phyloP scores from a whole-genome alignment of 2,797 vertebrate genomes.

The Gorsachius magnificus region DNA sequence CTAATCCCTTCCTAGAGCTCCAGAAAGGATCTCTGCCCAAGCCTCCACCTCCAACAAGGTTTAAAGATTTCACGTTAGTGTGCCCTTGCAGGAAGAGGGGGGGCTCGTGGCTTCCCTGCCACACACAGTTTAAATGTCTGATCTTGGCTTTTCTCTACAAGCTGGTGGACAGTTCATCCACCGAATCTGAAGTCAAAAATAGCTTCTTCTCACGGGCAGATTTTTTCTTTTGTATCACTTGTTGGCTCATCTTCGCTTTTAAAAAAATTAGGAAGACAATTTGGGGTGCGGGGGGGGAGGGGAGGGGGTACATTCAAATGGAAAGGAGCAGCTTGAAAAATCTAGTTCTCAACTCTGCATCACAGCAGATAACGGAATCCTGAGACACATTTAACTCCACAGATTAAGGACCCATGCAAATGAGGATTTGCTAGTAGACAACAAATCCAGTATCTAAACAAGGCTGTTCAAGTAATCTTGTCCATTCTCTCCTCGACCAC shows the following conservation, averaged over 20 bases:
- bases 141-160: constrained; percentile 38
- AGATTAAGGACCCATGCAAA: constrained; percentile 70
- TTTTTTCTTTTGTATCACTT: neutral
- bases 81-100: constrained; percentile 28
- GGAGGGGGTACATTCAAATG: neutral
- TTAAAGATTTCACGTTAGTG: neutral
- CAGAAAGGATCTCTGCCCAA: neutral
- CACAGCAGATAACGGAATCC: neutral
- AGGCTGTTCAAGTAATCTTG: constrained; percentile 39
- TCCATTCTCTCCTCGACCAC: constrained; percentile 13
- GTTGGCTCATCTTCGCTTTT: constrained; percentile 30
- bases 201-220: neutral
- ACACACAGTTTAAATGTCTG: neutral
- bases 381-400: constrained; percentile 47
- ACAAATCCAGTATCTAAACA: constrained; percentile 63
- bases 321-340: constrained; percentile 17
- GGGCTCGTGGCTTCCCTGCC: constrained; percentile 7
- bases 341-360: neutral
- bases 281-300: neutral
- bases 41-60: neutral
- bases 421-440: constrained; percentile 63
- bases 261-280: neutral
- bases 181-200: neutral
- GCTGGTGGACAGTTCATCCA: constrained; percentile 8
- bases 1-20: neutral